Base-by-base conservation (phyloP, 2,888 invertebrate species). In the Heliconius cydno region DNA sequence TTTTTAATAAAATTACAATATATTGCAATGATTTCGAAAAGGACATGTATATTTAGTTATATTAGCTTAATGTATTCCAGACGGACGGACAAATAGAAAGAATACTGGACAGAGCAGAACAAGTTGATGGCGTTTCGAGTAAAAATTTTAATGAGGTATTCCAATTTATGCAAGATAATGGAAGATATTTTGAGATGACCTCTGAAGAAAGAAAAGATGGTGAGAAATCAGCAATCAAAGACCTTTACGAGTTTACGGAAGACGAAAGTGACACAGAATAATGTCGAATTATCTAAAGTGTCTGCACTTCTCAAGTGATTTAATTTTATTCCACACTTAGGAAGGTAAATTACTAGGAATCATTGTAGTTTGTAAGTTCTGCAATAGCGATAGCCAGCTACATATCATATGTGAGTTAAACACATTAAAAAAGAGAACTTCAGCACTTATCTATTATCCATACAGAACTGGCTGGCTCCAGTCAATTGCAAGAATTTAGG, bases 401-500 rank as follows among this genome's bases (percentile, higher is more conserved):
- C 57, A 57, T 57, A 57, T 57, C 2, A 57, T n/a, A 22, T 57
- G 22, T n/a, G 57, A 7, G 9, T 22, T 10, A 22, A 57, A 57
- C 9, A 57, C 57, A 57, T 57, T 9, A 22, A 57, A 22, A n/a
- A 57, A 57, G 22, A 57, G 2, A 57, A 19, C 65, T 30, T 30
- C 30, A 30, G 30, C 6, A 30, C 6, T 34, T 5, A 34, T 34
- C 34, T 7, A 34, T 12, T n/a, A 12, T 60, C n/a, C 60, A 60
- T 60, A 60, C 60, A 60, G 12, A 60, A 12, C 60, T 67, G 67
- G 67, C 34, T 34, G 67, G 34, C 34, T 67, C 67, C 60, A 67
- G 19, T 34, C 22, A 22, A 34, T 22, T 34, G 2, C 30, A 34
- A 34, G 34, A 19, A 67, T 3, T 66, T 19, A 28, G 6, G 2